A percentile compares a stretch with the other conserved stretches of the same genome.
Evolutionary conservation across 2,113 vertebrate species (phyloP).

Genomic region (Mionectes macconnelli): DNA sequence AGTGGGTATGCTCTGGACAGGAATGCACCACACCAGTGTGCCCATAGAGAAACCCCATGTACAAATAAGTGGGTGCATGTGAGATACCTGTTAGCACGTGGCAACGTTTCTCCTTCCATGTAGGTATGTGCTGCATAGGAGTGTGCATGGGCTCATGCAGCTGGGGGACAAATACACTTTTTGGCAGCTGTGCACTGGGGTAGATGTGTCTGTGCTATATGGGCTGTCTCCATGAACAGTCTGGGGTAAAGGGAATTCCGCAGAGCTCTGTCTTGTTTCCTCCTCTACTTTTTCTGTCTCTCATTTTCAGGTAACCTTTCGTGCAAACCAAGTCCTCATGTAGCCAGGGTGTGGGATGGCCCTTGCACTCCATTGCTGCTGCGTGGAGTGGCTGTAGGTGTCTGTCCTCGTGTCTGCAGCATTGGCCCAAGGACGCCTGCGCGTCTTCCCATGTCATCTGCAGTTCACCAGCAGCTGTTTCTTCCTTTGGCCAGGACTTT

Average conservation of each 20-base stretch:
- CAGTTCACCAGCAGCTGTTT: background rate
- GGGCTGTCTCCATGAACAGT: background rate
- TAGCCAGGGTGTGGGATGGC: background rate
- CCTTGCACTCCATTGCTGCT: accelerated
- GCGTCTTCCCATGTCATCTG: background rate
- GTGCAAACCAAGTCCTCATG: background rate
- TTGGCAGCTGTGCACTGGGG: background rate
- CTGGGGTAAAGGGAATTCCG: background rate
- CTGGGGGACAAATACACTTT: background rate
- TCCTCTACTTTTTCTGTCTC: background rate
- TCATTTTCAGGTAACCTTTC: background rate
- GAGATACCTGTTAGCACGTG: accelerated
- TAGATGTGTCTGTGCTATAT: background rate
- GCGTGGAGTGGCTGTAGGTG: background rate
- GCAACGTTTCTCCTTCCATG: accelerated
- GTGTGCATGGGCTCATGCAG: background rate
- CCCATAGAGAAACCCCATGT: background rate
- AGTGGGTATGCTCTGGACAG: background rate
- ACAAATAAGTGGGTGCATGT: background rate
- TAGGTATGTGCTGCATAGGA: background rate
- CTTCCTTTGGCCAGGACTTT: background rate
- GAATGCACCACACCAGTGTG: background rate
- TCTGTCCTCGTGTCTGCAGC: background rate
- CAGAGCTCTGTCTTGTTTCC: background rate
- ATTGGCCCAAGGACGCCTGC: accelerated